Evolutionary conservation across 2,113 vertebrate genomes (phyloP), one percentile per base, ranked within the genome.

Genomic region (Australoheros scitulus): DNA sequence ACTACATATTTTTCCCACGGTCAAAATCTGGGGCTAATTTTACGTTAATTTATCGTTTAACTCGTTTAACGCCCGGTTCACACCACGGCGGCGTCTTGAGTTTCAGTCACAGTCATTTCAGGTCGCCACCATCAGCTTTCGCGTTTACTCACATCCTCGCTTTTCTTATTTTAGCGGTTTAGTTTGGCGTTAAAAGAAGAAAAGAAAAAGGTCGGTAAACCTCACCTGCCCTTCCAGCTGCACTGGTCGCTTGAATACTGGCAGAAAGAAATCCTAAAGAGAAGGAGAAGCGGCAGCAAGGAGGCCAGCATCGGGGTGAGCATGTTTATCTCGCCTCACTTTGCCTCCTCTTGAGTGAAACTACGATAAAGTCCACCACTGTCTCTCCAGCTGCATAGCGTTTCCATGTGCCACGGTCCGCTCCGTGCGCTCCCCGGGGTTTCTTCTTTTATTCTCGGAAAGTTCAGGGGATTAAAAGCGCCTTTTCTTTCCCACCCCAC

Each of bases 201-300:
- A 18, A 0, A 60, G 0, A 3, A 14, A 36, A 2, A 22, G 7
- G 3, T 6, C 15, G 0, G n/a, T 11, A 9, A 43, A 1, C 70
- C 96, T 97, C 92, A 98, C 98, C 98, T 99, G 90, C 98, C 98
- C 94, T 95, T 98, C 98, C 98, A 99, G 94, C 96, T 98, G 95
- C 98, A 99, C 95, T 98, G 95, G 93, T 99, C 97, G 91, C 98
- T 99, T 22, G 97, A 98, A 91, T 98, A 98, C 87, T 98, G 98
- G 79, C 96, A 93, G 11, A 92, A 80, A 88, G 95, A 95, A 59
- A 95, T 93, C 84, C 96, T 93, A 87, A 95, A 95, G 85, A 97
- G 94, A 15, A 96, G 88, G 17, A 96, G 86, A 36, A 96, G 92
- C 77, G 91, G 89, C 87, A 97, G 90, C 87, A 95, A 84, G 86